These are phyloP conservation scores for Galerucella pusilla DNA, from an alignment of 2,888 invertebrate genomes.

Conservation along the genomic window DNA sequence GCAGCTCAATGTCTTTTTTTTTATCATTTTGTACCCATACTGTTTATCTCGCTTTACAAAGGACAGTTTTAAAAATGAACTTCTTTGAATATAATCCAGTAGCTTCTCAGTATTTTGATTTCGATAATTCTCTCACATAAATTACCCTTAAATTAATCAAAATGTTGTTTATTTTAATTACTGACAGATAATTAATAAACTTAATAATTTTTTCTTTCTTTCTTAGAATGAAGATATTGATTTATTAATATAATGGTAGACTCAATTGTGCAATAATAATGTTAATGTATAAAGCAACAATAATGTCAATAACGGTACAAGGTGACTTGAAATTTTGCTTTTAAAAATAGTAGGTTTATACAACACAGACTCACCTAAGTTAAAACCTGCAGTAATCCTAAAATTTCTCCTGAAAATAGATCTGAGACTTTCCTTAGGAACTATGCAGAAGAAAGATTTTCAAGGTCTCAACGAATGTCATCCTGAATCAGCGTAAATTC, in stretches of 20 bases:
- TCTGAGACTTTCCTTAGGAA: too few species aligned
- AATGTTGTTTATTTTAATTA: background rate
- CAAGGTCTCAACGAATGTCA: too few species aligned
- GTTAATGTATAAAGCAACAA: background rate
- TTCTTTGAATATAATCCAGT: slow-evolving; percentile 7
- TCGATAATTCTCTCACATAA: slow-evolving; percentile 2
- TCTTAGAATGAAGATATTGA: slow-evolving; percentile 7
- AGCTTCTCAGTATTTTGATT: slow-evolving; percentile 3
- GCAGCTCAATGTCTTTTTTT: background rate
- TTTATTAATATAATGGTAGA: slow-evolving; percentile 4
- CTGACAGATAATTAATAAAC: background rate
- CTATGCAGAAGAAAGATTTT: too few species aligned
- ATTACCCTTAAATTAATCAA: slow-evolving; percentile 8
- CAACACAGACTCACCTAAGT: too few species aligned
- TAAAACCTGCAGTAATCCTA: too few species aligned
- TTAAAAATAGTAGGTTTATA: too few species aligned
- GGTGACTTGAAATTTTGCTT: background rate
- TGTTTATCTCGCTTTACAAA: background rate
- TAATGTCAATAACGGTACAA: background rate
- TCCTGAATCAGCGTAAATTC: too few species aligned
- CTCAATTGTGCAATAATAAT: background rate
- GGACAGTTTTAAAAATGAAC: slow-evolving; percentile 7
- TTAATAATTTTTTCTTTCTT: background rate
- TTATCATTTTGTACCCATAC: background rate
- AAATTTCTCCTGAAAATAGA: too few species aligned